phyloP scores from a whole-genome alignment of 2,113 vertebrate genomes.

The Leptodactylus fuscus region DNA sequence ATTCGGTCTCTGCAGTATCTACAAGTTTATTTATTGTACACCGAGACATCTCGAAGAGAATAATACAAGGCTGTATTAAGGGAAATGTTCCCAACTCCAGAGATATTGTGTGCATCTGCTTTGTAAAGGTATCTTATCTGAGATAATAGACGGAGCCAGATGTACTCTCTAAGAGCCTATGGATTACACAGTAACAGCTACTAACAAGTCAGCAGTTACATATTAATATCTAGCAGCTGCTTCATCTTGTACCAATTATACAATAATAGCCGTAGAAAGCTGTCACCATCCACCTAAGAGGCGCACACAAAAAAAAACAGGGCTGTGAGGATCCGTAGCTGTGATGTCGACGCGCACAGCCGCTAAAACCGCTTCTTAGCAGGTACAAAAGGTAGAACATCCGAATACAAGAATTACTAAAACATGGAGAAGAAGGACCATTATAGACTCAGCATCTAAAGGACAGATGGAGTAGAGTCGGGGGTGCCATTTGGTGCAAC shows the following conservation, averaged over 20 bases:
- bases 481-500: too few relatives aligned
- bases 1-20: too few relatives aligned
- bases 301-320: background rate
- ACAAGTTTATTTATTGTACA: background rate
- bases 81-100: background rate
- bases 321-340: too few relatives aligned
- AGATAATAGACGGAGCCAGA: slow-evolving; percentile 24
- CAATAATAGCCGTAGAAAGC: background rate
- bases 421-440: background rate
- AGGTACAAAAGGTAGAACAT: background rate
- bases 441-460: too few relatives aligned
- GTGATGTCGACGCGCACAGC: background rate
- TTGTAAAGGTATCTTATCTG: slow-evolving; percentile 10
- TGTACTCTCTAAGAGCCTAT: slow-evolving; percentile 16
- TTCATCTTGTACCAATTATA: slow-evolving; percentile 30
- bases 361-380: background rate
- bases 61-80: background rate
- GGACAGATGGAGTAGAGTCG: too few relatives aligned
- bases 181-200: slow-evolving; percentile 33
- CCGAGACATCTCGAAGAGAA: too few relatives aligned
- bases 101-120: background rate
- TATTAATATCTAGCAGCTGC: slow-evolving; percentile 42
- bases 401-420: background rate
- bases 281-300: slow-evolving; percentile 19
- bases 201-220: slow-evolving; percentile 40